Percentiles rank a stretch among this genome's conserved stretches.
These are phyloP conservation scores for Anthopleura xanthogrammica DNA, from an alignment of 92 coral and sea anemone genomes.

Conservation along the genomic window DNA sequence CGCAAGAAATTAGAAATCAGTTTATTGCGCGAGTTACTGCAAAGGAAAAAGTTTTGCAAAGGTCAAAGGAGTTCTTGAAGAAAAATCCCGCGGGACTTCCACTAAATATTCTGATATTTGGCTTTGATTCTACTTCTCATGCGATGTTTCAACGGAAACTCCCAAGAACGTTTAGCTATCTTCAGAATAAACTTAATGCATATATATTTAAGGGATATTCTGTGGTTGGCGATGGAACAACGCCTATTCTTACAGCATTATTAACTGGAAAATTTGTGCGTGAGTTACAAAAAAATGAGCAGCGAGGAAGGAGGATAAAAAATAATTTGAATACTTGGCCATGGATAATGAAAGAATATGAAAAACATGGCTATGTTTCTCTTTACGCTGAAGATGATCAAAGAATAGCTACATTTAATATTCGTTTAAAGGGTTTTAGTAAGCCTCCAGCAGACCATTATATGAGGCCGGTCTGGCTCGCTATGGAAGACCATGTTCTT, in stretches of 20 bases:
- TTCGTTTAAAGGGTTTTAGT: conserved; percentile 57
- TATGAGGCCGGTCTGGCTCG: conserved; percentile 75
- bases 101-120: conserved; percentile 63
- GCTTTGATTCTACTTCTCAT: conserved; percentile 77
- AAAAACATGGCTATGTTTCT: conserved; percentile 67
- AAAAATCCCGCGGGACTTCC: conserved; percentile 42
- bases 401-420: conserved; percentile 59
- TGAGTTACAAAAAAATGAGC: conserved; percentile 30
- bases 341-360: conserved; percentile 60
- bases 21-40: conserved; percentile 55
- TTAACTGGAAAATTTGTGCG: conserved; percentile 63
- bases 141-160: conserved; percentile 71
- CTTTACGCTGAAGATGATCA: conserved; percentile 80
- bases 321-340: conserved; percentile 63
- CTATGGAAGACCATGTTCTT: conserved; percentile 56
- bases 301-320: background rate
- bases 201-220: conserved; percentile 69
- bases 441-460: conserved; percentile 68
- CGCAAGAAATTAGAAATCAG: conserved; percentile 31
- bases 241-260: conserved; percentile 67
- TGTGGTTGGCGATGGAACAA: conserved; percentile 78
- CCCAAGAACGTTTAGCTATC: conserved; percentile 48
- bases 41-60: conserved; percentile 34
- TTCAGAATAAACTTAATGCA: conserved; percentile 55
- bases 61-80: conserved; percentile 1